A percentile compares a stretch with the other conserved stretches of the same genome.
Evolutionary conservation across 2,888 invertebrate genomes (phyloP).

Genomic region (Monopis laevigella): DNA sequence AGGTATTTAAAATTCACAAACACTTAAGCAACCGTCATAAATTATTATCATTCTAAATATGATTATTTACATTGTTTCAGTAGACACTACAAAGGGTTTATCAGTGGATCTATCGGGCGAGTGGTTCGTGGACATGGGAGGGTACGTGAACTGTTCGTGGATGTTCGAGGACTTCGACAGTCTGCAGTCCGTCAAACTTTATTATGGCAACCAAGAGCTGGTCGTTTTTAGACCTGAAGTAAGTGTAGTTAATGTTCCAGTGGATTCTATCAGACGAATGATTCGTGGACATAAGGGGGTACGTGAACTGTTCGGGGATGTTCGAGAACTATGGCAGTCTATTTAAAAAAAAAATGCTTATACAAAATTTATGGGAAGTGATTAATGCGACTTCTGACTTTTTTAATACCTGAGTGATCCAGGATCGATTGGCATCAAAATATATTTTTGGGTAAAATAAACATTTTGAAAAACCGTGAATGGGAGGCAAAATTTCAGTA

Average conservation of each 20-base stretch:
- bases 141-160: slow-evolving; percentile 45
- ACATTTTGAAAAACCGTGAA: no score
- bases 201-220: slow-evolving; percentile 37
- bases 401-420: no score
- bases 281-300: slow-evolving; percentile 40
- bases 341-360: no score
- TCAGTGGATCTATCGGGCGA: slow-evolving; percentile 31
- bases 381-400: no score
- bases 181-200: slow-evolving; percentile 42
- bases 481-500: no score
- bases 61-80: slow-evolving; percentile 19
- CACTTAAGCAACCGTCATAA: not conserved
- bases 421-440: no score
- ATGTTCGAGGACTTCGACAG: slow-evolving; percentile 30
- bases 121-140: slow-evolving; percentile 40
- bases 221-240: slow-evolving; percentile 48
- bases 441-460: no score
- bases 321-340: slow-evolving; percentile 34
- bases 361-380: no score
- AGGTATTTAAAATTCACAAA: not conserved
- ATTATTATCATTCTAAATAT: no score
- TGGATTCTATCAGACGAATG: slow-evolving; percentile 34
- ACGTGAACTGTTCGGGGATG: slow-evolving; percentile 39
- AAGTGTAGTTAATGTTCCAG: slow-evolving; percentile 23
- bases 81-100: slow-evolving; percentile 25